Percentiles rank a stretch among this genome's conserved stretches.
These are phyloP conservation scores for Meda fulgida DNA, from an alignment of 2,797 vertebrate genomes.

Conservation along the genomic window DNA sequence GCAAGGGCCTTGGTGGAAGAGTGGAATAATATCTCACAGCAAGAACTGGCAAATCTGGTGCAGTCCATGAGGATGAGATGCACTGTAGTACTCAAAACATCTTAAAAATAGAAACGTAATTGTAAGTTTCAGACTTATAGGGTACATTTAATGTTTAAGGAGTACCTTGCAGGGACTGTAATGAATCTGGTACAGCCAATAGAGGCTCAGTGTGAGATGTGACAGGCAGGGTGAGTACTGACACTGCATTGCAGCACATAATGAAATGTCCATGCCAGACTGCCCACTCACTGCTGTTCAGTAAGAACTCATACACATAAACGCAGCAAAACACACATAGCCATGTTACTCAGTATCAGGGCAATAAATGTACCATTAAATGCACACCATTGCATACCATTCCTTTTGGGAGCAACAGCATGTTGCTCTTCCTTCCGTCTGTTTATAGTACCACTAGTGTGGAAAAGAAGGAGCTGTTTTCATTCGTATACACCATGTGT, in stretches of 20 bases:
- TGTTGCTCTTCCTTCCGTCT: neutral
- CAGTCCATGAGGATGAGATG: neutral
- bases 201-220: conserved; percentile 54
- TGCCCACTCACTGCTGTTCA: conserved; percentile 59
- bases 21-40: neutral
- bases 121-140: neutral
- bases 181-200: conserved; percentile 27
- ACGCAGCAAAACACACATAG: conserved; percentile 9
- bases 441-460: conserved; percentile 22
- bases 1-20: neutral
- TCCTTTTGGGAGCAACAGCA: too few species aligned
- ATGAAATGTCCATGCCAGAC: conserved; percentile 46
- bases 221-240: conserved; percentile 57
- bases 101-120: too few species aligned
- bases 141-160: neutral
- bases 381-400: too few species aligned
- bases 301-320: conserved; percentile 23
- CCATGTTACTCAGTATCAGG: conserved; percentile 44
- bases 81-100: too few species aligned
- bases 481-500: neutral
- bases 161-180: conserved; percentile 24
- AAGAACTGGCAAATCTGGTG: neutral
- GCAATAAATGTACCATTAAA: conserved; percentile 56
- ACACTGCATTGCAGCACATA: conserved; percentile 75
- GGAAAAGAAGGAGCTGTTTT: neutral